A percentile compares a stretch with the other conserved stretches of the same genome.
phyloP scores from a whole-genome alignment of 2,113 vertebrate species.

The Crotalus horridus region DNA sequence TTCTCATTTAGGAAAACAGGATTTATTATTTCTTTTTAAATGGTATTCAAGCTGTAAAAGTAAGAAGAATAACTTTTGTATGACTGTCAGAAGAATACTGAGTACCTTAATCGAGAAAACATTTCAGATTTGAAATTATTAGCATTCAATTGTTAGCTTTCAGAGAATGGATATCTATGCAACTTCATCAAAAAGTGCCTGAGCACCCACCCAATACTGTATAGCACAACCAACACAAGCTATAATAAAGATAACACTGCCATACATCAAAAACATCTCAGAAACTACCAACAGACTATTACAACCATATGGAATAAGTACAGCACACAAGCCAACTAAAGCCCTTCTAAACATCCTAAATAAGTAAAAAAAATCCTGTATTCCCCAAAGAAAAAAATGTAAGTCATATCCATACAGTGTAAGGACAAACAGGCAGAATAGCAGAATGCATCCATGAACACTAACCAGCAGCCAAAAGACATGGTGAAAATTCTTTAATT shows the following conservation, averaged over 20 bases:
- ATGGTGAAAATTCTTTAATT: background rate
- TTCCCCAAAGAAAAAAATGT: background rate
- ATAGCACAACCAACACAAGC: background rate
- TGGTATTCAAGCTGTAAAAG: conserved; percentile 4
- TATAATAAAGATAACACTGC: background rate
- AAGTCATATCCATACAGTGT: background rate
- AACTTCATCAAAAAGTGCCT: background rate
- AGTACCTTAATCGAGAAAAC: background rate
- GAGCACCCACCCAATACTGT: background rate
- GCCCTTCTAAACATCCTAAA: background rate
- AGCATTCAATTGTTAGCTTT: background rate
- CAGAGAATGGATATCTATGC: background rate
- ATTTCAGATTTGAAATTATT: background rate
- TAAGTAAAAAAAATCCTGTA: background rate
- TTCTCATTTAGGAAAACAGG: background rate
- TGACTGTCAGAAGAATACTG: background rate
- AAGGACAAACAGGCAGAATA: background rate
- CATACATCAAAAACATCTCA: background rate
- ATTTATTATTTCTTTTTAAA: background rate
- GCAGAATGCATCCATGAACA: background rate
- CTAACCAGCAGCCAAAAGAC: background rate
- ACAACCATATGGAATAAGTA: background rate
- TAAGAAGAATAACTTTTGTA: conserved; percentile 3
- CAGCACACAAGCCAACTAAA: background rate
- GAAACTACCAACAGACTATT: background rate